Conservation (phyloP, 1,140 invertebrate species). For the Sminthurinus signatus region DNA sequence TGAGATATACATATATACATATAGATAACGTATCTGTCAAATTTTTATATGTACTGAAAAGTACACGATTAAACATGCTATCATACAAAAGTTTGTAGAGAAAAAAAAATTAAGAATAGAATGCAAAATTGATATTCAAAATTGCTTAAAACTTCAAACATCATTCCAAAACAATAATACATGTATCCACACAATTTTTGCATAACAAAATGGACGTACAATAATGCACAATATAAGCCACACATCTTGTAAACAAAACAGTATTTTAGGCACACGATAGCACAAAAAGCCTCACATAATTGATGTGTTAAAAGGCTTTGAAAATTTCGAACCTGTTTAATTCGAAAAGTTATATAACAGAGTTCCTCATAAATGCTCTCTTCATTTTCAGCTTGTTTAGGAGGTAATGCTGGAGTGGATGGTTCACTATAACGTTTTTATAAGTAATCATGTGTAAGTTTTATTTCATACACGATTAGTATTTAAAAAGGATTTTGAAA, state of each 20-base stretch:
- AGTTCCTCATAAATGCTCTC: slow-evolving; percentile 81
- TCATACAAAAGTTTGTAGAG: too few species aligned
- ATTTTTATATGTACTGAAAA: too few species aligned
- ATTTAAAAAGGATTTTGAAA: too few species aligned
- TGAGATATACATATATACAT: too few species aligned
- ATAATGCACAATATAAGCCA: slow-evolving; percentile 13
- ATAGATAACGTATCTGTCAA: too few species aligned
- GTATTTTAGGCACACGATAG: slow-evolving; percentile 3
- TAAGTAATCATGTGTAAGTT: too few species aligned
- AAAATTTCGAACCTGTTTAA: slow-evolving; percentile 29
- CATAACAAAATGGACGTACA: too few species aligned
- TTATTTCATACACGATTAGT: too few species aligned
- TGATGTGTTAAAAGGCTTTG: background rate
- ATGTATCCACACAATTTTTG: too few species aligned
- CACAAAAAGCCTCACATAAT: background rate
- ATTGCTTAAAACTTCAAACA: slow-evolving; percentile 15
- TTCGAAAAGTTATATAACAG: slow-evolving; percentile 69
- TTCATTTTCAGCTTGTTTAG: slow-evolving; percentile 54
- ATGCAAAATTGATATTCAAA: too few species aligned
- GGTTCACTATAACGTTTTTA: slow-evolving; percentile 30
- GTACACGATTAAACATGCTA: too few species aligned
- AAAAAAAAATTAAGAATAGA: too few species aligned
- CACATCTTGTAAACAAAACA: slow-evolving; percentile 8
- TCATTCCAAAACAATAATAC: background rate
- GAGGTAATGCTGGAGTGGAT: slow-evolving; percentile 23